phyloP scores from a whole-genome alignment of 1,140 invertebrate species.

The Xylocopa sonorina region DNA sequence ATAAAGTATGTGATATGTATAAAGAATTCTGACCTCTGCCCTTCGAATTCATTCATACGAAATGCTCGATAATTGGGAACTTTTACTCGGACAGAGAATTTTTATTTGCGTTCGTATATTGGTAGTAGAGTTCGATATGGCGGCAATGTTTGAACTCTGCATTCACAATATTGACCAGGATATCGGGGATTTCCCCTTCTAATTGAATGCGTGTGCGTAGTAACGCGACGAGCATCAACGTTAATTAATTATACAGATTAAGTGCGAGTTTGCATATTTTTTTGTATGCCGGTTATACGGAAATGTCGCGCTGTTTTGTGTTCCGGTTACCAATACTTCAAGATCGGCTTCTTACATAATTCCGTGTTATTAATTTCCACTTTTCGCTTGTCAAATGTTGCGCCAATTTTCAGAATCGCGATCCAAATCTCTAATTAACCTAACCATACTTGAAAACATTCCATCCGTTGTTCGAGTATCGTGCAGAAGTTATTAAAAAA shows the following conservation, averaged over 20 bases:
- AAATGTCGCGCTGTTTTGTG: background rate
- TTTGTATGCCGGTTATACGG: too few relatives aligned
- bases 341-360: background rate
- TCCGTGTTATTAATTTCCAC: constrained; percentile 14
- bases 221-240: background rate
- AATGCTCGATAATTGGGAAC: too few relatives aligned
- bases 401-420: constrained; percentile 27
- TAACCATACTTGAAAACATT: background rate
- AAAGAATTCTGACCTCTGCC: too few relatives aligned
- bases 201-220: background rate
- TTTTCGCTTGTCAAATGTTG: constrained; percentile 7
- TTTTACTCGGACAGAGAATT: too few relatives aligned
- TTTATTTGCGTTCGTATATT: background rate
- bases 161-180: background rate
- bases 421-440: constrained; percentile 6
- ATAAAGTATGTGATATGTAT: too few relatives aligned
- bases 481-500: too few relatives aligned
- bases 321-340: background rate
- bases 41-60: too few relatives aligned
- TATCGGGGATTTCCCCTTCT: background rate
- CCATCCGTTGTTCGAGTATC: too few relatives aligned
- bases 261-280: background rate
- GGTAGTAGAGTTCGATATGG: background rate
- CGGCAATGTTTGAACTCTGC: background rate
- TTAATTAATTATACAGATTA: background rate